Base-by-base conservation (phyloP, 2,797 vertebrate genomes). In the Agapornis canus region DNA sequence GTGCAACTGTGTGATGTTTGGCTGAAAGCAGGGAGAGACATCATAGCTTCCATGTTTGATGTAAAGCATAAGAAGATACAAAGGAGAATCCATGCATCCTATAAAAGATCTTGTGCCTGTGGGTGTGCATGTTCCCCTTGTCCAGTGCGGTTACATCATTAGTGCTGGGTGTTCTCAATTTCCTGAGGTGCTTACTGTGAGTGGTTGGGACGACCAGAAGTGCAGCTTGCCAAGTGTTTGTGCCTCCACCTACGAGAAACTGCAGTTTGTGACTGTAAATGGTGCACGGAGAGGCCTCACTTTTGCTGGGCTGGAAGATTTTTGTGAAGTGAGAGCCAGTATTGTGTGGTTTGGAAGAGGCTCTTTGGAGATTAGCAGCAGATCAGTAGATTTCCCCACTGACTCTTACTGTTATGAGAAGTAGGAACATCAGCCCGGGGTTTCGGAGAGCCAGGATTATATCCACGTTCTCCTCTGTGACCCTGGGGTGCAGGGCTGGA, bases 221-320 rank as follows among this genome's bases (percentile, higher is more conserved):
- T 2, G 4, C 65, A 57, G 40, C 1, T 2, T 40, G 17, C 89
- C 94, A 90, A 94, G 70, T 35, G 48, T 83, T 83, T 64, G 3
- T 32, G 65, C 77, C 79, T 92, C 92, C 85, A 87, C 66, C 89
- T 82, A 77, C 59, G 23, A 92, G 81, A 96, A 97, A 94, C 71
- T 32, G 1, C 29, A 66, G 64, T 76, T 66, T 84, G 59, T 89
- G 89, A 64, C 85, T 93, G 89, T 31, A 73, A 92, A 70, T 59
- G 82, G 48, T 79, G 72, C 85, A 81, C 3, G 7, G 47, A 92
- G 65, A 82, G 94, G 71, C 59, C 56, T 89, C 26, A 3, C 70
- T 95, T 72, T 35, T 59, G 45, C 65, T 81, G 56, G 77, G 5
- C n/a, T 51, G 70, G 73, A 93, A 93, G 89, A 48, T 56, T 95